Evolutionary conservation across 2,888 invertebrate genomes (phyloP).

Genomic region (Rotaria macrura): DNA sequence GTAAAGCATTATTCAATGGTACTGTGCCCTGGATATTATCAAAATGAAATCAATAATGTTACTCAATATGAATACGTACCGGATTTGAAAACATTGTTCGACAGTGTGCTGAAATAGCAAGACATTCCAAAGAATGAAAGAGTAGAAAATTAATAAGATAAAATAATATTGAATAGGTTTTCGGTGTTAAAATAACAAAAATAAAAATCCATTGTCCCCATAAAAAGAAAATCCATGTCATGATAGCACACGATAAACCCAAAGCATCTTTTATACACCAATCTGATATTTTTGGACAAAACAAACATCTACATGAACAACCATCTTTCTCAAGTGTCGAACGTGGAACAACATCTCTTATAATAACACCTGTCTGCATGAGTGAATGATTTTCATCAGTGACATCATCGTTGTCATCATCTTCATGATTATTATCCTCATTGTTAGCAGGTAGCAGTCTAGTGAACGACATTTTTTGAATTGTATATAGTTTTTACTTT

Average conservation of each 20-base stretch:
- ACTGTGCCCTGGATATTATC: slow-evolving; percentile 42
- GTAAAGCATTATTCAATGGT: slow-evolving; percentile 49
- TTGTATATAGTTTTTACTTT: neutral
- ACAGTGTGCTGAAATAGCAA: slow-evolving; percentile 66
- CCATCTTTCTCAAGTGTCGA: neutral
- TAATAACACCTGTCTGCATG: neutral
- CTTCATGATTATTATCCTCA: too few species aligned
- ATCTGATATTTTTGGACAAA: slow-evolving; percentile 1
- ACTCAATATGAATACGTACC: neutral
- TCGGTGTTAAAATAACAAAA: slow-evolving; percentile 61
- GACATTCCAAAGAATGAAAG: slow-evolving; percentile 66
- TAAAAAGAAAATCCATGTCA: slow-evolving; percentile 68
- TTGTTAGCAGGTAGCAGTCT: neutral
- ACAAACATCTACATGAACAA: slow-evolving; percentile 23
- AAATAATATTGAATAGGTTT: slow-evolving; percentile 65
- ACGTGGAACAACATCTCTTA: neutral
- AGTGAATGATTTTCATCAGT: too few species aligned
- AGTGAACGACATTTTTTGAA: neutral
- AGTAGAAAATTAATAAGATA: slow-evolving; percentile 56
- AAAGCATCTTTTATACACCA: slow-evolving; percentile 60
- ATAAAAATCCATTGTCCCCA: slow-evolving; percentile 76
- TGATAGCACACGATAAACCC: slow-evolving; percentile 68
- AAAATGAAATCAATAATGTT: slow-evolving; percentile 36
- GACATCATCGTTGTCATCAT: neutral
- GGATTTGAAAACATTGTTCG: slow-evolving; percentile 76